phyloP scores from a whole-genome alignment of 2,797 vertebrate species.

The Phrynocephalus vlangalii region DNA sequence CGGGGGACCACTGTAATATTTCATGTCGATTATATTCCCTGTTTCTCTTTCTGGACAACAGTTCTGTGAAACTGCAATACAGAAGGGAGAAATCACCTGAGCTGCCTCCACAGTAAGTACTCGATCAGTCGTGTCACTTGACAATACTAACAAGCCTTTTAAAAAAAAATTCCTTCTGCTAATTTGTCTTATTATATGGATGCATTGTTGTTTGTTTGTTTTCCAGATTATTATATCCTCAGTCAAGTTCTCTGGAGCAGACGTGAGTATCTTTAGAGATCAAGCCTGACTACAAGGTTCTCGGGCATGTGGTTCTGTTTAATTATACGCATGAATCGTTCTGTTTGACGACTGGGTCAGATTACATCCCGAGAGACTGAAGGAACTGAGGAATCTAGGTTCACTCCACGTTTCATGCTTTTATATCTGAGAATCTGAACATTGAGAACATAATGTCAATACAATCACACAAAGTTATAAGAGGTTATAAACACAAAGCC shows the following conservation, averaged over 20 bases:
- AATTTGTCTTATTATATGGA: slow-evolving; percentile 48
- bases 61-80: slow-evolving; percentile 67
- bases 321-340: not conserved
- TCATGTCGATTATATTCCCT: not conserved
- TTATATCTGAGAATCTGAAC: too few species aligned
- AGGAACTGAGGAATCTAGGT: too few species aligned
- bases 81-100: slow-evolving; percentile 56
- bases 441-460: too few species aligned
- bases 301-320: not conserved
- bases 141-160: not conserved
- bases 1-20: not conserved
- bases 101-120: slow-evolving; percentile 64
- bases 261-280: slow-evolving; percentile 59
- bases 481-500: too few species aligned
- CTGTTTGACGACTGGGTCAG: not conserved
- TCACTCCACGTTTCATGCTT: not conserved
- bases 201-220: slow-evolving; percentile 47
- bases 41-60: not conserved
- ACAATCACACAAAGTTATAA: too few species aligned
- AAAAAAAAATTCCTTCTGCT: not conserved
- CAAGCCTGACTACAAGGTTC: not conserved
- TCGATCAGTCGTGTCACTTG: too few species aligned
- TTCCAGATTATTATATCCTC: slow-evolving; percentile 73
- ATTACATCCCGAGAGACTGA: too few species aligned
- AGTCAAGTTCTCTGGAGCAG: slow-evolving; percentile 70